These are phyloP conservation scores for Bombyx mori DNA, from an alignment of 1,140 invertebrate genomes.

Conservation along the genomic window DNA sequence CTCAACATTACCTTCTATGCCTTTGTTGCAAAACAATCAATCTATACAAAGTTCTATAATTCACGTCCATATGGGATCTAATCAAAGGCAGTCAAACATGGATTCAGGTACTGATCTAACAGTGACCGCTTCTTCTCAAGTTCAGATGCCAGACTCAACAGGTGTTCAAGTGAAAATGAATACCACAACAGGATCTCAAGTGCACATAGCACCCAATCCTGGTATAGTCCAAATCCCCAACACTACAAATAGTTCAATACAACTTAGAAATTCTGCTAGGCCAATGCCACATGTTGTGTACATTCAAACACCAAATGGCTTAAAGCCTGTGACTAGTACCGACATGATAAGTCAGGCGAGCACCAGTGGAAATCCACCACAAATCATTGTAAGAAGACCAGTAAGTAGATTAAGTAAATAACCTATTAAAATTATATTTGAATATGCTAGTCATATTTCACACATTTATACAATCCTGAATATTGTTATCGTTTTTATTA, in stretches of 20 bases:
- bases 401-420: conserved; percentile 38
- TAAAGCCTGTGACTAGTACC: conserved; percentile 59
- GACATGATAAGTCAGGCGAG: conserved; percentile 62
- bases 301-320: conserved; percentile 59
- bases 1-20: conserved; percentile 52
- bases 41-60: conserved; percentile 56
- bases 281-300: conserved; percentile 61
- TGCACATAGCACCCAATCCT: conserved; percentile 43
- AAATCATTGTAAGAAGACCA: conserved; percentile 66
- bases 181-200: conserved; percentile 42
- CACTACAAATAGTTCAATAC: conserved; percentile 53
- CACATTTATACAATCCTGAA: too few species aligned
- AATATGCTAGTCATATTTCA: too few species aligned
- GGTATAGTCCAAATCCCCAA: conserved; percentile 54
- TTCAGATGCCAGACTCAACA: conserved; percentile 41
- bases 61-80: conserved; percentile 61
- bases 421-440: too few species aligned
- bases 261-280: conserved; percentile 45
- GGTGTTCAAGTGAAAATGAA: conserved; percentile 50
- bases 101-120: conserved; percentile 46
- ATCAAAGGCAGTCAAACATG: conserved; percentile 36
- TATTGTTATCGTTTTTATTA: too few species aligned
- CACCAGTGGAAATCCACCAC: conserved; percentile 58
- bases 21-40: conserved; percentile 44
- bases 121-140: conserved; percentile 42